These are phyloP conservation scores for Arctia plantaginis DNA, from an alignment of 2,888 invertebrate species.

Conservation along the genomic window DNA sequence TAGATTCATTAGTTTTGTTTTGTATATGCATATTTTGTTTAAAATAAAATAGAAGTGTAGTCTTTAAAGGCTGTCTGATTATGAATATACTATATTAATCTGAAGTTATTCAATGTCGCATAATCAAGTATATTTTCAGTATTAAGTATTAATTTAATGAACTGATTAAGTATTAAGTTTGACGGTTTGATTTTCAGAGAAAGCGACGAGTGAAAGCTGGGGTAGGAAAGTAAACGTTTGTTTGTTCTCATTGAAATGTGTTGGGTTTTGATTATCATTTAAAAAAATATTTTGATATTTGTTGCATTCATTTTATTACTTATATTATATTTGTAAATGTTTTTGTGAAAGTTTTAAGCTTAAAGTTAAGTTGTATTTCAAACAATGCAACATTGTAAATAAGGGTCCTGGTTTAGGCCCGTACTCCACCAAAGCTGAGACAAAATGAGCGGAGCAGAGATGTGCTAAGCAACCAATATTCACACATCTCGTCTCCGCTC, in stretches of 20 bases:
- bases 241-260: neutral
- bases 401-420: no score
- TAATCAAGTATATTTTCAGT: constrained; percentile 62
- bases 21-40: neutral
- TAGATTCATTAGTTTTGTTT: neutral
- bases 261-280: neutral
- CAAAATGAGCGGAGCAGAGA: no score
- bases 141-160: no score
- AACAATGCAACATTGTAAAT: no score
- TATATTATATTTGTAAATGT: no score
- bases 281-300: neutral
- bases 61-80: neutral
- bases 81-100: neutral
- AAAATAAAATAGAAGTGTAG: neutral
- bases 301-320: no score
- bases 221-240: neutral
- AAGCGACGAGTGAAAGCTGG: constrained; percentile 15
- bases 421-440: no score
- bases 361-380: no score
- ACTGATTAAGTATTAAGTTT: constrained; percentile 75
- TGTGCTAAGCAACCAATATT: no score
- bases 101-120: constrained; percentile 44
- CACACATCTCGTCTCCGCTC: no score
- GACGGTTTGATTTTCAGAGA: constrained; percentile 19
- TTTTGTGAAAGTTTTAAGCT: no score